Conservation (phyloP, 2,888 invertebrate species). For the Thymelicus acteon region DNA sequence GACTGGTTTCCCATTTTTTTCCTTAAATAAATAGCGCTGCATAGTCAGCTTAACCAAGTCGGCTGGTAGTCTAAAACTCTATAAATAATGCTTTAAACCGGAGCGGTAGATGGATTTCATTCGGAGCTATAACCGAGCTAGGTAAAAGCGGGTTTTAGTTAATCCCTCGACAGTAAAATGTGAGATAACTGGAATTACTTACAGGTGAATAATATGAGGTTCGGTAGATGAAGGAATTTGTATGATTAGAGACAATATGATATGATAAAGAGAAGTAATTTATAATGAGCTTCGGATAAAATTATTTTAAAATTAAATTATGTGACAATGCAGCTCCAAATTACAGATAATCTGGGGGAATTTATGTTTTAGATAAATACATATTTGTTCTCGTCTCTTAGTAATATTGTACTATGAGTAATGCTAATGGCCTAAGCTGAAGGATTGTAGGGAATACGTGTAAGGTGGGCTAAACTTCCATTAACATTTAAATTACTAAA, state of each 20-base stretch:
- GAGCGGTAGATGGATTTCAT: slow-evolving; percentile 41
- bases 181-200: slow-evolving; percentile 21
- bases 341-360: no score
- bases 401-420: background rate
- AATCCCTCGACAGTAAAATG: slow-evolving; percentile 41
- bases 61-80: slow-evolving; percentile 26
- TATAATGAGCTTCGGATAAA: background rate
- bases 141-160: slow-evolving; percentile 44
- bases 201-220: slow-evolving; percentile 10
- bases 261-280: background rate
- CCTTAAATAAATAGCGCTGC: slow-evolving; percentile 21
- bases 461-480: no score
- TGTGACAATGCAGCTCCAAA: no score
- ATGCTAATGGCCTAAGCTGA: no score
- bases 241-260: background rate
- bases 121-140: slow-evolving; percentile 38
- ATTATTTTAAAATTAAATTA: background rate
- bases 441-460: no score
- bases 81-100: slow-evolving; percentile 37
- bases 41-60: slow-evolving; percentile 33
- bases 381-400: no score
- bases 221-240: slow-evolving; percentile 8
- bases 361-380: no score
- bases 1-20: background rate
- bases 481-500: no score